Base-by-base conservation (phyloP, 2,888 invertebrate genomes). In the Kuschelorhynchus macadamiae region DNA sequence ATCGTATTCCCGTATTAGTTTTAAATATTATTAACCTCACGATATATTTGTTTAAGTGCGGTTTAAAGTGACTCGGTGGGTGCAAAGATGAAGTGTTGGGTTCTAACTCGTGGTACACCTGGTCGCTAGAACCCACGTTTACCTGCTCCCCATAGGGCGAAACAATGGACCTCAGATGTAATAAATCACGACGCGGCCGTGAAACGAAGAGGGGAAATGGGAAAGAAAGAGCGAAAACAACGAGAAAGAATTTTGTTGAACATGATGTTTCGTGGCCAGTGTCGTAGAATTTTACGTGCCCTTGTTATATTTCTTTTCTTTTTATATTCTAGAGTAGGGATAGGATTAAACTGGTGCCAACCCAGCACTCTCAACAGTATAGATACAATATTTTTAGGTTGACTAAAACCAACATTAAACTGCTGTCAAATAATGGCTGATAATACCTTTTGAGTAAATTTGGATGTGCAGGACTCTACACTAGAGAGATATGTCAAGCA, bases 161-260 rank as follows among this genome's bases (percentile, higher is more conserved):
- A 80, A 82, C 82, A 82, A 83, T 82, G 80, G 81, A 80, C 78
- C 78, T 76, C 79, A 79, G 79, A 73, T 66, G 76, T 82, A 83
- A 83, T 83, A 83, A 83, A 83, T 83, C 83, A 83, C 81, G 59
- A 63, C 21, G 21, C 33, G 53, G 36, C 53, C 57, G 49, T 44
- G 41, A 20, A 61, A 56, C 60, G 36, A 60, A 66, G 53, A 66
- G 25, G 39, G 33, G 16, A 32, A 2, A 16, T 50, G 57, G 39
- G 52, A 46, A 42, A 60, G 46, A 30, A 63, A 56, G 57, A 62
- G 49, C 42, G 46, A 47, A 50, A 39, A 33, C 41, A 41, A 59
- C 36, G 46, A 64, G 60, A 65, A 64, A 55, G 64, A 69, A 67
- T 62, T 60, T 50, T 39, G 42, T 67, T 44, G 61, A 49, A 55